These are phyloP conservation scores for Xenopus laevis DNA, from an alignment of 2,113 vertebrate species.

Conservation along the genomic window DNA sequence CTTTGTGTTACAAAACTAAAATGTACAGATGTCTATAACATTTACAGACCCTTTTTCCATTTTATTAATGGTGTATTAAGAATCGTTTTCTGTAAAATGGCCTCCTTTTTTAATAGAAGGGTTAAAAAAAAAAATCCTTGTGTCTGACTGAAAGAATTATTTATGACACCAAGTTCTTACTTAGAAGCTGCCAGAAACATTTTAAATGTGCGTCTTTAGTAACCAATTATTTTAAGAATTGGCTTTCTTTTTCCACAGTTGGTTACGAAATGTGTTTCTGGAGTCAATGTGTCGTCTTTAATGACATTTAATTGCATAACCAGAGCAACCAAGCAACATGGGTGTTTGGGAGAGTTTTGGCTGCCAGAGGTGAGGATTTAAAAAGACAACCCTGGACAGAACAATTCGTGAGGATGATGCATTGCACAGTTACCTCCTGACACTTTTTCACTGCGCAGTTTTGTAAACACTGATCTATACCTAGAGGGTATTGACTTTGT, in stretches of 20 bases:
- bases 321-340: slow-evolving; percentile 20
- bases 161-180: not conserved
- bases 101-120: not conserved
- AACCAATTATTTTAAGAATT: slow-evolving; percentile 34
- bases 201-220: slow-evolving; percentile 13
- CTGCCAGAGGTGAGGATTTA: slow-evolving; percentile 15
- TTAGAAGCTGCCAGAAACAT: slow-evolving; percentile 13
- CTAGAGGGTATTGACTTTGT: not conserved
- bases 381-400: not conserved
- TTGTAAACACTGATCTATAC: no score
- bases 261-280: slow-evolving; percentile 23
- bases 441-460: no score
- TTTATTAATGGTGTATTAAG: no score
- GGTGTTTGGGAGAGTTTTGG: slow-evolving; percentile 14
- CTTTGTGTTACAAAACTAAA: no score
- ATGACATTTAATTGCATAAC: slow-evolving; percentile 36
- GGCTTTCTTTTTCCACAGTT: slow-evolving; percentile 28
- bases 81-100: no score
- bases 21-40: no score
- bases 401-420: slow-evolving; percentile 8
- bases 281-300: slow-evolving; percentile 31
- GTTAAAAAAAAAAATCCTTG: not conserved
- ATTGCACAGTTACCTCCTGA: not conserved
- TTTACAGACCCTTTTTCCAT: no score
- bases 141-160: not conserved